phyloP scores from a whole-genome alignment of 2,888 invertebrate species.

The Heliconius cydno region DNA sequence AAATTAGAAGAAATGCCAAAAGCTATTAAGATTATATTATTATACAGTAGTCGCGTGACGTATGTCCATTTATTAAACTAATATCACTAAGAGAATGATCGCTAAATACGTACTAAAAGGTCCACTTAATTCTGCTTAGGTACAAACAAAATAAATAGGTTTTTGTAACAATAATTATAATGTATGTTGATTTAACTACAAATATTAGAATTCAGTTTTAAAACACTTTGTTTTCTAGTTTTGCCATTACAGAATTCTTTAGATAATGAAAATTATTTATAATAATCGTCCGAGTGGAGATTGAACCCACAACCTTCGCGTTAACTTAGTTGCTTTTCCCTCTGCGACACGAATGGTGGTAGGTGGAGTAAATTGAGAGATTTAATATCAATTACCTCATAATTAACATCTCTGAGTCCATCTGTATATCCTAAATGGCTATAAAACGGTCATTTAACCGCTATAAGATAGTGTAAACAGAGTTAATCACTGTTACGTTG shows the following conservation, averaged over 20 bases:
- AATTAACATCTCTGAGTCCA: not conserved
- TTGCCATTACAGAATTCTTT: not conserved
- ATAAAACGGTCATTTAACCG: conserved; percentile 3
- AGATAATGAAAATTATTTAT: not conserved
- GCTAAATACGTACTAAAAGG: not conserved
- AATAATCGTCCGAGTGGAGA: not conserved
- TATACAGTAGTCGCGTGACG: not conserved
- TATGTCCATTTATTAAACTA: not conserved
- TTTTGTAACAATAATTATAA: not conserved
- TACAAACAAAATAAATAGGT: not conserved
- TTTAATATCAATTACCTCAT: not conserved
- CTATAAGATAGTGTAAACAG: not conserved
- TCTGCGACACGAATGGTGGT: too few relatives aligned
- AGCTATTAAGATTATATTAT: not conserved
- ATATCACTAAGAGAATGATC: conserved; percentile 2
- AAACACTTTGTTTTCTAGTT: not conserved
- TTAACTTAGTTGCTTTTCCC: not conserved
- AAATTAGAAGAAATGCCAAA: not conserved
- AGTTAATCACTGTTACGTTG: conserved; percentile 5
- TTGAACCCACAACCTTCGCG: not conserved
- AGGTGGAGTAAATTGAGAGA: not conserved
- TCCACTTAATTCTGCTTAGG: not conserved
- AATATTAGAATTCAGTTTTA: not conserved
- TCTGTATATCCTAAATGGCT: not conserved
- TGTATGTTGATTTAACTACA: too few relatives aligned